Percentiles rank a stretch among this genome's conserved stretches.
Conservation (phyloP, 2,888 invertebrate genomes). For the Anaspis maculata region DNA sequence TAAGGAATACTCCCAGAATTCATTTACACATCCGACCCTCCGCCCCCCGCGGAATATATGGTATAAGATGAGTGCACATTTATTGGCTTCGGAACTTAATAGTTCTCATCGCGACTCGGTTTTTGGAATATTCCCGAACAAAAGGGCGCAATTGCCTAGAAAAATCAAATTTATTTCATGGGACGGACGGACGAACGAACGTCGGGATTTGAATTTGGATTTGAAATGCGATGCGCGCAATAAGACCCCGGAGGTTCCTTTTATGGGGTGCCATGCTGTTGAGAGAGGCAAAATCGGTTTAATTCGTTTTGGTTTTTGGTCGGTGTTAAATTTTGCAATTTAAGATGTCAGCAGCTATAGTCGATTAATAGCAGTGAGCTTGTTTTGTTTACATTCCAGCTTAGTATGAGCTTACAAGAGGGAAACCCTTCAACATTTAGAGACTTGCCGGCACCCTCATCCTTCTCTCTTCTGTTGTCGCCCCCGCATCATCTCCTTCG, state of each 20-base stretch:
- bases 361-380: slow-evolving; percentile 19
- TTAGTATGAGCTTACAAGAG: slow-evolving; percentile 19
- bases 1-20: slow-evolving; percentile 15
- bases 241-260: too few species aligned
- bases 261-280: too few species aligned
- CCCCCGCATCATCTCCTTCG: slow-evolving; percentile 13
- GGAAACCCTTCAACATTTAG: slow-evolving; percentile 18
- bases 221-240: too few species aligned
- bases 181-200: slow-evolving; percentile 2
- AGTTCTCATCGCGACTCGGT: too few species aligned
- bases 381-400: slow-evolving; percentile 20
- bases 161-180: slow-evolving; percentile 6
- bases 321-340: slow-evolving; percentile 17
- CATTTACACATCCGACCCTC: too few species aligned
- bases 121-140: too few species aligned
- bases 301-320: slow-evolving; percentile 17
- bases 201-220: too few species aligned
- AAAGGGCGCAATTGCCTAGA: slow-evolving; percentile 2
- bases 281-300: slow-evolving; percentile 15
- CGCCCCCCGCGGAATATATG: too few species aligned
- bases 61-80: too few species aligned
- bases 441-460: slow-evolving; percentile 8
- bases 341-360: slow-evolving; percentile 17
- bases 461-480: slow-evolving; percentile 11
- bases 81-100: too few species aligned